A percentile compares a stretch with the other conserved stretches of the same genome.
Conservation (phyloP, 2,888 invertebrate species). For the Acanthoscelides obtectus region DNA sequence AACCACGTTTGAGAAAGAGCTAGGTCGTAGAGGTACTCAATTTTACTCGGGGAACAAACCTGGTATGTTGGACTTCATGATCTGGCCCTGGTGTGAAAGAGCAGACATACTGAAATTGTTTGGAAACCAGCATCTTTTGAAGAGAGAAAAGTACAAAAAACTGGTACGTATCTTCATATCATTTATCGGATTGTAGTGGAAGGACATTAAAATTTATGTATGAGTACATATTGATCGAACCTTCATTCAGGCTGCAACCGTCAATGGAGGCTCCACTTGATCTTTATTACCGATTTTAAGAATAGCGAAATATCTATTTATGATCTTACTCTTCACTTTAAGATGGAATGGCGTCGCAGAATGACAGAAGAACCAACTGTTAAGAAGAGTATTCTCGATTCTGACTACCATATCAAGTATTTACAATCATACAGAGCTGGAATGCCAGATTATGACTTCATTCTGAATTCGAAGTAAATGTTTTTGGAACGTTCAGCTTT, state of each 20-base stretch:
- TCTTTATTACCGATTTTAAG: too few species aligned
- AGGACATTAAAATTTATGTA: too few species aligned
- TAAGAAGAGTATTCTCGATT: conserved; percentile 59
- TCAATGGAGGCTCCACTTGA: too few species aligned
- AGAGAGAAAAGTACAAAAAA: conserved; percentile 59
- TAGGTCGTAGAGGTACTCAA: conserved; percentile 56
- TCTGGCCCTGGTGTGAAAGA: conserved; percentile 83
- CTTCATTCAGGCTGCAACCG: too few species aligned
- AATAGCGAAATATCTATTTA: not conserved
- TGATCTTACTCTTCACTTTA: conserved; percentile 30
- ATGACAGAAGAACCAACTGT: conserved; percentile 71
- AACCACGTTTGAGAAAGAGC: conserved; percentile 61
- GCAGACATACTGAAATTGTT: conserved; percentile 57
- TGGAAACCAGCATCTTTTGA: conserved; percentile 60
- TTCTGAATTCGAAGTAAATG: conserved; percentile 27
- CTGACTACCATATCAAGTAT: conserved; percentile 70
- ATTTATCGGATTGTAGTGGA: too few species aligned
- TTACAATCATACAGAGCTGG: conserved; percentile 62
- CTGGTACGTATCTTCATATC: conserved; percentile 60
- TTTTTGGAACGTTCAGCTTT: too few species aligned
- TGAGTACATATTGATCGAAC: too few species aligned
- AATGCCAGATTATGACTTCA: conserved; percentile 61
- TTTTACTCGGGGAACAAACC: conserved; percentile 67
- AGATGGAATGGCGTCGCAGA: conserved; percentile 64
- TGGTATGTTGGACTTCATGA: conserved; percentile 76